Conservation (phyloP, 2,888 invertebrate species). For the Clusia tigrina region DNA sequence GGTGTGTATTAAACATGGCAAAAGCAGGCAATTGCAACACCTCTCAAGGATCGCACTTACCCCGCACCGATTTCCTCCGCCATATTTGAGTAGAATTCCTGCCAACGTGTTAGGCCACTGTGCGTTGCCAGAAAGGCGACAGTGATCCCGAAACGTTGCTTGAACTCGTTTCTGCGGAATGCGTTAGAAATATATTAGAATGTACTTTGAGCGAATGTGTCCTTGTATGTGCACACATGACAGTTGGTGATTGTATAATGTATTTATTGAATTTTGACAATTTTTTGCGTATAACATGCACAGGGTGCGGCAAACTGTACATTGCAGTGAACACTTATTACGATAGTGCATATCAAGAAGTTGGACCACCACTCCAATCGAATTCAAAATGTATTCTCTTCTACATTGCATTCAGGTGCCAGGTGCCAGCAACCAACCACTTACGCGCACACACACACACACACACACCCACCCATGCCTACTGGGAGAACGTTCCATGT, state of each 20-base stretch:
- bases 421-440: too few relatives aligned
- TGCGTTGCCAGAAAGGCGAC: slow-evolving; percentile 89
- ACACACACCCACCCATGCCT: too few relatives aligned
- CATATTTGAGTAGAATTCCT: slow-evolving; percentile 73
- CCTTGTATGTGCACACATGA: slow-evolving; percentile 20
- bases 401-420: too few relatives aligned
- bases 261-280: slow-evolving; percentile 12
- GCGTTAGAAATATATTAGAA: neutral
- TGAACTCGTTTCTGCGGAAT: slow-evolving; percentile 78
- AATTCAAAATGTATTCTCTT: too few relatives aligned
- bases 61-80: slow-evolving; percentile 63
- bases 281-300: neutral
- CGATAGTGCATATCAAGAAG: too few relatives aligned
- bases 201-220: slow-evolving; percentile 12
- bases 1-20: neutral
- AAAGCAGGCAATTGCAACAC: too few relatives aligned
- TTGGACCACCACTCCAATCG: too few relatives aligned
- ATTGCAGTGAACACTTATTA: too few relatives aligned
- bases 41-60: slow-evolving; percentile 44
- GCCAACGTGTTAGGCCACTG: slow-evolving; percentile 90
- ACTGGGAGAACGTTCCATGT: too few relatives aligned
- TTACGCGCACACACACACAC: too few relatives aligned
- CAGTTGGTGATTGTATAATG: neutral
- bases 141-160: slow-evolving; percentile 83
- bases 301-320: too few relatives aligned